Conservation (phyloP, 1,140 invertebrate genomes). For the Drosophila serrata region DNA sequence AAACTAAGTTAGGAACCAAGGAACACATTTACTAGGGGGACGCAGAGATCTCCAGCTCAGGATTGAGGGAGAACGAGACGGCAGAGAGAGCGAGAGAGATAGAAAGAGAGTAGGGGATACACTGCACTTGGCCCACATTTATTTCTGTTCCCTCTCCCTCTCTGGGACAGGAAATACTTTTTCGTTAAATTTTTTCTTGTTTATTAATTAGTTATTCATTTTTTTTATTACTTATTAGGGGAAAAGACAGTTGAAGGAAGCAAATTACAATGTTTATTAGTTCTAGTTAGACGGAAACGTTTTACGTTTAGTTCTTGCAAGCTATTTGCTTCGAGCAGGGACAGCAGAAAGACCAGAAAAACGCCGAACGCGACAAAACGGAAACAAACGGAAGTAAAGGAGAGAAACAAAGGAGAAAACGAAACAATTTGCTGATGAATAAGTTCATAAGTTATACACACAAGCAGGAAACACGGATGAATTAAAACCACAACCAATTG, state of each 20-base stretch:
- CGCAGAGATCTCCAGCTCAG: neutral
- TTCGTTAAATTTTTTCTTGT: conserved; percentile 13
- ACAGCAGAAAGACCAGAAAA: neutral
- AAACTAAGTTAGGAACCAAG: neutral
- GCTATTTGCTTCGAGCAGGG: conserved; percentile 37
- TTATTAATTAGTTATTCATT: conserved; percentile 16
- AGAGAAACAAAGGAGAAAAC: neutral
- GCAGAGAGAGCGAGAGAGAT: neutral
- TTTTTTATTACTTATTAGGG: neutral
- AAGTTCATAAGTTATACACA: conserved; percentile 24
- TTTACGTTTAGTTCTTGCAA: conserved; percentile 19
- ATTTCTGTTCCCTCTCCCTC: neutral
- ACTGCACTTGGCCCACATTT: conserved; percentile 25
- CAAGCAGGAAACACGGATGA: neutral
- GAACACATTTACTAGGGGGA: too few species aligned
- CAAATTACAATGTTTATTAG: conserved; percentile 51
- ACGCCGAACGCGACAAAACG: neutral
- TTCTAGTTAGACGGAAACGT: conserved; percentile 41
- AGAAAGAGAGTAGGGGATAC: neutral
- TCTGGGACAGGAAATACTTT: neutral
- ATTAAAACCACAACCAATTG: conserved; percentile 63
- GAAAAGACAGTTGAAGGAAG: conserved; percentile 16
- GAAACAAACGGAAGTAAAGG: neutral
- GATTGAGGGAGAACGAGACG: neutral
- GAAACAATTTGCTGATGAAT: conserved; percentile 27